These are phyloP conservation scores for Podargus strigoides DNA, from an alignment of 2,797 vertebrate genomes.

Conservation along the genomic window DNA sequence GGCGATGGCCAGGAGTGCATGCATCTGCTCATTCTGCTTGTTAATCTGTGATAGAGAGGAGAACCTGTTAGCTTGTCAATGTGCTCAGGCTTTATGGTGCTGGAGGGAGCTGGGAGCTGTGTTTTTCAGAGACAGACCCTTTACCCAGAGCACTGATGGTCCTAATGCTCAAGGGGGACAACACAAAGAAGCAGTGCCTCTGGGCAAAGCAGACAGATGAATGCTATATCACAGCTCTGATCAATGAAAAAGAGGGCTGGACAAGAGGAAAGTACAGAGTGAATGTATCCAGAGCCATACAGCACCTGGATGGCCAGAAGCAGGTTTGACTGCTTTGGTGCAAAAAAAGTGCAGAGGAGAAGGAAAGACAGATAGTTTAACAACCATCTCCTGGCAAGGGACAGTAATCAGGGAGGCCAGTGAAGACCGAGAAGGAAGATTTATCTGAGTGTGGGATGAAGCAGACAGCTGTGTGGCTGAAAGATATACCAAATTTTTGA, in stretches of 20 bases:
- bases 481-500: not conserved
- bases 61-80: not conserved
- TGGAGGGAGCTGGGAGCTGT: not conserved
- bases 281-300: not conserved
- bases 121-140: not conserved
- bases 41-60: conserved; percentile 82
- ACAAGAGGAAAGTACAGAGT: not conserved
- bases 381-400: not conserved
- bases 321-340: not conserved
- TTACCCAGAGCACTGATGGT: not conserved
- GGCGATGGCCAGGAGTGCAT: conserved; percentile 92
- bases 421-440: not conserved
- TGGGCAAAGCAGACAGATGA: too few species aligned
- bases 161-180: not conserved
- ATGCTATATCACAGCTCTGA: too few species aligned
- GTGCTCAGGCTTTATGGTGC: not conserved
- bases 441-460: not conserved
- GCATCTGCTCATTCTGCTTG: conserved; percentile 99
- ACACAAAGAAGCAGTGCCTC: not conserved
- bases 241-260: too few species aligned
- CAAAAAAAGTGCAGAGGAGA: not conserved
- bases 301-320: not conserved
- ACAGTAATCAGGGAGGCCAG: not conserved
- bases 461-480: not conserved
- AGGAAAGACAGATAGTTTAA: not conserved